Conservation (phyloP, 2,888 invertebrate species). For the Hirtodrosophila alboralis region DNA sequence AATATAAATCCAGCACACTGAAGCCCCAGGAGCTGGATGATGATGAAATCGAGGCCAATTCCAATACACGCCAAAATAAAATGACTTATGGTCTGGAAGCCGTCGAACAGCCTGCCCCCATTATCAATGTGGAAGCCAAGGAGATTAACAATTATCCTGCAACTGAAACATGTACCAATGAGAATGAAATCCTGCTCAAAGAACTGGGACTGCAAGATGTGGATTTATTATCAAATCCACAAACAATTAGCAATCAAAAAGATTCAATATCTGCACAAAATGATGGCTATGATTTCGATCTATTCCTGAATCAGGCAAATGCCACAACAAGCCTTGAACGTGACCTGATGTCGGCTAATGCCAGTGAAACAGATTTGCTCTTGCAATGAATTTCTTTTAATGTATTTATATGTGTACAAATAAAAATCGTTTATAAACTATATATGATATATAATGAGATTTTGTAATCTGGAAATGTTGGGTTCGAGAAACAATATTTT, state of each 20-base stretch:
- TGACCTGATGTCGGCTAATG: slow-evolving; percentile 79
- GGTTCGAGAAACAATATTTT: too few species aligned
- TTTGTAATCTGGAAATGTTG: too few species aligned
- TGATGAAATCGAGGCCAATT: slow-evolving; percentile 71
- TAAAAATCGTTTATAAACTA: slow-evolving; percentile 25
- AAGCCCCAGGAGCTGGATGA: slow-evolving; percentile 82
- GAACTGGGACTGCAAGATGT: slow-evolving; percentile 86
- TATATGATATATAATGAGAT: too few species aligned
- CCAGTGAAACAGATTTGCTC: slow-evolving; percentile 78
- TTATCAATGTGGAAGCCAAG: slow-evolving; percentile 69
- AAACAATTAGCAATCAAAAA: slow-evolving; percentile 67
- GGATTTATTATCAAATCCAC: slow-evolving; percentile 76
- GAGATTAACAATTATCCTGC: slow-evolving; percentile 6
- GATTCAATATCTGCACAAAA: slow-evolving; percentile 57
- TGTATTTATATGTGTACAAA: slow-evolving; percentile 26
- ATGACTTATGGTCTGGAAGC: slow-evolving; percentile 79
- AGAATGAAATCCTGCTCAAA: slow-evolving; percentile 84
- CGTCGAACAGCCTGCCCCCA: slow-evolving; percentile 75
- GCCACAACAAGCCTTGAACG: slow-evolving; percentile 64
- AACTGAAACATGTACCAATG: slow-evolving; percentile 26
- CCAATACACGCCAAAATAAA: slow-evolving; percentile 19
- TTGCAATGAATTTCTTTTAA: slow-evolving; percentile 59
- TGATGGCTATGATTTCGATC: slow-evolving; percentile 77
- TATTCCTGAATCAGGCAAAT: slow-evolving; percentile 76
- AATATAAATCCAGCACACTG: slow-evolving; percentile 87